These are phyloP conservation scores for Drosophila nikananu DNA, from an alignment of 1,140 invertebrate genomes.

Conservation along the genomic window DNA sequence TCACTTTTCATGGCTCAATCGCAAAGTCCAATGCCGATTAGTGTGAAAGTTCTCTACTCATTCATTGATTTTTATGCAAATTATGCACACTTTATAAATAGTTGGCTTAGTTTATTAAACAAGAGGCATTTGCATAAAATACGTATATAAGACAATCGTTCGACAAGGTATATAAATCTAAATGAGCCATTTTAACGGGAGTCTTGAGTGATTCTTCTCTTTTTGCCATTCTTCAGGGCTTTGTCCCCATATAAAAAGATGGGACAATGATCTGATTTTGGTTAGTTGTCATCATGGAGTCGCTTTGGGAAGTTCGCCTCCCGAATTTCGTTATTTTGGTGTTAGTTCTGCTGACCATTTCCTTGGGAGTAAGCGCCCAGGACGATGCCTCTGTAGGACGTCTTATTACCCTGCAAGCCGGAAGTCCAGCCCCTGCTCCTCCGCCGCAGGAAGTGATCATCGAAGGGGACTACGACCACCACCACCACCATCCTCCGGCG, in stretches of 20 bases:
- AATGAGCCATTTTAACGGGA: constrained; percentile 46
- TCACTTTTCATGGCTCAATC: constrained; percentile 47
- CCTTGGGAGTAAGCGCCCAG: background rate
- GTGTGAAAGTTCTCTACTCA: constrained; percentile 50
- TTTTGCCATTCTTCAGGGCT: constrained; percentile 5
- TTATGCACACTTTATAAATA: constrained; percentile 33
- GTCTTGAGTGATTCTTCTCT: constrained; percentile 22
- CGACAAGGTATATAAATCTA: constrained; percentile 32
- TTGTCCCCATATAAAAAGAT: constrained; percentile 35
- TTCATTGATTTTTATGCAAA: constrained; percentile 60
- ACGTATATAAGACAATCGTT: constrained; percentile 3
- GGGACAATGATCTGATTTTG: constrained; percentile 24
- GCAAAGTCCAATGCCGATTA: constrained; percentile 7
- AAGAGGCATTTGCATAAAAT: constrained; percentile 40
- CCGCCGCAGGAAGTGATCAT: constrained; percentile 43
- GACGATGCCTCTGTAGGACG: constrained; percentile 18
- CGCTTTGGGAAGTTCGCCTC: constrained; percentile 14
- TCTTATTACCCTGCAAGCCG: constrained; percentile 32
- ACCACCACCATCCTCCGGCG: constrained; percentile 13
- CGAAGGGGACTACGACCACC: constrained; percentile 18
- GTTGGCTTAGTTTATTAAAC: constrained; percentile 48
- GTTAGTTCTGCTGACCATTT: background rate
- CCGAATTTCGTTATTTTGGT: constrained; percentile 7
- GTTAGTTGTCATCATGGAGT: constrained; percentile 46
- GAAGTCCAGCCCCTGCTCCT: constrained; percentile 30